A percentile compares a stretch with the other conserved stretches of the same genome.
Evolutionary conservation across 2,113 vertebrate species (phyloP).

Genomic region (Oryzias melastigma): DNA sequence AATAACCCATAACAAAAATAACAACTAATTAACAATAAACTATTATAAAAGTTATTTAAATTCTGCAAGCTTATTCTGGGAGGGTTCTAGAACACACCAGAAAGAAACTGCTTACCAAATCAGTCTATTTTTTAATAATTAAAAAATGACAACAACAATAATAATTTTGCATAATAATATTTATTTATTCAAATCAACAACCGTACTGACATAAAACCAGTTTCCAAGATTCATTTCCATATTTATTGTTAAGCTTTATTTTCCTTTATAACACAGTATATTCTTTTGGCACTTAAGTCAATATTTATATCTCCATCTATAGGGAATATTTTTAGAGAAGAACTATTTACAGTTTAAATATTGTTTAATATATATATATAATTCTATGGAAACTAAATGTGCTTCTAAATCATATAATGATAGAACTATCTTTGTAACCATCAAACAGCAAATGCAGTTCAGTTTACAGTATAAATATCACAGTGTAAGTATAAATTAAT

Average conservation of each 20-base stretch:
- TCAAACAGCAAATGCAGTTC: constrained; percentile 27
- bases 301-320: constrained; percentile 26
- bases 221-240: too few species aligned
- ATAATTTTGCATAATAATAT: too few species aligned
- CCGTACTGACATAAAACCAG: too few species aligned
- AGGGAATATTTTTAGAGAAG: constrained; percentile 15
- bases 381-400: constrained; percentile 44
- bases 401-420: constrained; percentile 51
- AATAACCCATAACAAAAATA: not conserved
- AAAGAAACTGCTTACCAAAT: constrained; percentile 6
- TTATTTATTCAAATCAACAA: too few species aligned
- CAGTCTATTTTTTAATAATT: too few species aligned
- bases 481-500: constrained; percentile 53
- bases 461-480: constrained; percentile 47
- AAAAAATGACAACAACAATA: too few species aligned
- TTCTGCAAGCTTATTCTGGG: not conserved
- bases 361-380: constrained; percentile 12
- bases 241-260: not conserved
- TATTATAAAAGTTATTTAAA: too few species aligned
- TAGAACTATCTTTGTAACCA: constrained; percentile 13
- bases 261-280: constrained; percentile 18
- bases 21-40: too few species aligned
- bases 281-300: constrained; percentile 21
- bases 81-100: constrained; percentile 55
- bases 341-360: constrained; percentile 13